Percentiles rank a stretch among this genome's conserved stretches.
phyloP scores from a whole-genome alignment of 2,797 vertebrate species.

The Ispidina lecontei region DNA sequence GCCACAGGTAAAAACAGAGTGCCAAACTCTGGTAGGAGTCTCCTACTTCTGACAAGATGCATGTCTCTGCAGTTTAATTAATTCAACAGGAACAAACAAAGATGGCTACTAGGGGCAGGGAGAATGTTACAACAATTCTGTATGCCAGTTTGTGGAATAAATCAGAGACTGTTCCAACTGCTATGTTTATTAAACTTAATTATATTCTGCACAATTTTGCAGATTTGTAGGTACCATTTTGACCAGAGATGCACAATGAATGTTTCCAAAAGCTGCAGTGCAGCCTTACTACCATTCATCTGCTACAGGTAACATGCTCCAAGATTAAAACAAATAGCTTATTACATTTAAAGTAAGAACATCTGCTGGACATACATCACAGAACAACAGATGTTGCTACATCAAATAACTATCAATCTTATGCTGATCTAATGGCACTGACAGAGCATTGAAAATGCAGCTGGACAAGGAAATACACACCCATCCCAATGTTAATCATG shows the following conservation, averaged over 20 bases:
- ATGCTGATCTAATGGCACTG: constrained; percentile 36
- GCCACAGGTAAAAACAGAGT: constrained; percentile 1
- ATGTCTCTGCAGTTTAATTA: not conserved
- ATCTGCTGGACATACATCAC: constrained; percentile 63
- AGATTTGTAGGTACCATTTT: constrained; percentile 37
- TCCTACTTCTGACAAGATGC: not conserved
- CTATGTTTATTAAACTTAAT: constrained; percentile 61
- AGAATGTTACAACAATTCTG: not conserved
- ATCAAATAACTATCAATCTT: constrained; percentile 74
- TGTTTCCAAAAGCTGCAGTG: constrained; percentile 46
- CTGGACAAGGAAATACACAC: not conserved
- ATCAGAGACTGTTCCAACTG: constrained; percentile 25
- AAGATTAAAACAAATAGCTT: constrained; percentile 57
- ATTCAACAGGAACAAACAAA: not conserved
- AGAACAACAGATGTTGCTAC: constrained; percentile 71
- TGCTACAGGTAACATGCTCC: constrained; percentile 36
- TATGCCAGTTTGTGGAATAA: not conserved
- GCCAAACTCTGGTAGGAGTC: not conserved
- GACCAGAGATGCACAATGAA: constrained; percentile 6
- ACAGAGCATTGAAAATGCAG: constrained; percentile 41
- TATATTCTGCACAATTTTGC: constrained; percentile 52
- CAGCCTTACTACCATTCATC: constrained; percentile 42
- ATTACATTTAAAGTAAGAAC: constrained; percentile 68
- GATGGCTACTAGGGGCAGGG: not conserved
- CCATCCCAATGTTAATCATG: not conserved